Evolutionary conservation across 2,797 vertebrate genomes (phyloP), one percentile per base, ranked within the genome.

Genomic region (Nasua narica): DNA sequence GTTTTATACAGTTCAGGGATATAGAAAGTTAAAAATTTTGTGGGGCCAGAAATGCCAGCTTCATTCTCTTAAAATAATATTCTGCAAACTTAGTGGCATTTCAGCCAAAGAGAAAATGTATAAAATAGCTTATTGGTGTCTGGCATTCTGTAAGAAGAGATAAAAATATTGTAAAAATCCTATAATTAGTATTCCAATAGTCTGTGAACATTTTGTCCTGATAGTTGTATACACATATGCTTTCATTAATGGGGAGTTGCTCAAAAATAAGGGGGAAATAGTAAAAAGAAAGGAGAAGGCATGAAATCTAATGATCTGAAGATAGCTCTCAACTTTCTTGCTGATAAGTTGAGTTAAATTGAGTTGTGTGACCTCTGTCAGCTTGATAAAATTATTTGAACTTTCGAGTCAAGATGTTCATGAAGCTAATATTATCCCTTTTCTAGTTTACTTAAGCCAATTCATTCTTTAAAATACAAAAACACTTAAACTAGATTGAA

Each of bases 381-480:
- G 83, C 88, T 43, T 95, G 86, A 94, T 92, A 92, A 83, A 97
- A 92, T 43, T 91, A 46, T 62, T 88, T 88, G 88, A 94, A 86
- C 83, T 97, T 97, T 81, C 50, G 9, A 69, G 92, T 97, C 90
- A 95, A 89, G 65, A 67, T 67, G n/a, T 67, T 95, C 62, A 83
- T 86, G 78, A 97, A 86, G 60, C 21, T 77, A 90, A 35, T 58
- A 67, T 43, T 21, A 37, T 88, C n/a, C 21, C 14, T 95, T 72
- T 97, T 86, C 78, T 88, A 69, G 95, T 76, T 89, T 96, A 58
- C 23, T 72, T 92, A 35, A 95, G n/a, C 27, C 78, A 91, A 65
- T 56, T 46, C 19, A 67, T 78, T 83, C 46, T 85, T 84, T 87
- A 84, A 93, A 94, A 52, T 90, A 78, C 43, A 93, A 88, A 46